A percentile compares a stretch with the other conserved stretches of the same genome.
Conservation (phyloP, 1,140 invertebrate genomes). For the Rhyacophila brunnea region DNA sequence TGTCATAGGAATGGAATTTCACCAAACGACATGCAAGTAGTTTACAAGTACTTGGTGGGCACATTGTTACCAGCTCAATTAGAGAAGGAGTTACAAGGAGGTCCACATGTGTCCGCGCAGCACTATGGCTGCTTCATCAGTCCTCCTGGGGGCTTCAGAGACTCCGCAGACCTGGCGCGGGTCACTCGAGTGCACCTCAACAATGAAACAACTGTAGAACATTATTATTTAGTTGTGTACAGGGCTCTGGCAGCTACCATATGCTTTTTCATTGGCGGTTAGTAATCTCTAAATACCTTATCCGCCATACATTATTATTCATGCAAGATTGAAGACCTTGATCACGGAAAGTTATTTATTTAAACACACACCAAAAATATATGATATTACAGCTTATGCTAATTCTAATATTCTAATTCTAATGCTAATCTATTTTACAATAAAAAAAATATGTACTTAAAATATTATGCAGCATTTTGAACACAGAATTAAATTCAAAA, state of each 20-base stretch:
- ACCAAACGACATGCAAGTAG: conserved; percentile 73
- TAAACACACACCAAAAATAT: too few species aligned
- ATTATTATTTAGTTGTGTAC: conserved; percentile 69
- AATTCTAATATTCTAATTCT: too few species aligned
- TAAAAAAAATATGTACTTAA: too few species aligned
- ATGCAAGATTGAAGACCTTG: too few species aligned
- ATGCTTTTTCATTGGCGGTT: conserved; percentile 65
- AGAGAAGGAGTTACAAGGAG: conserved; percentile 65
- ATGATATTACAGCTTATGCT: too few species aligned
- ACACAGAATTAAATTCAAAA: too few species aligned
- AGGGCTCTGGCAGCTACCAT: conserved; percentile 68
- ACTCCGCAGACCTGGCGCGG: conserved; percentile 59
- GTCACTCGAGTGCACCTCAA: conserved; percentile 69
- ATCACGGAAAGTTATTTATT: too few species aligned
- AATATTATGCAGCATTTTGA: too few species aligned
- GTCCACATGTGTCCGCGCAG: conserved; percentile 53
- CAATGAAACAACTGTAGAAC: conserved; percentile 54
- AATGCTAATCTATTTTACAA: too few species aligned
- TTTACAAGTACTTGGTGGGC: conserved; percentile 72
- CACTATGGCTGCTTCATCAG: conserved; percentile 72
- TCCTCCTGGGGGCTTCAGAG: conserved; percentile 64
- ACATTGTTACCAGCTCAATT: conserved; percentile 67
- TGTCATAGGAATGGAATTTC: conserved; percentile 72
- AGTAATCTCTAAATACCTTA: too few species aligned
- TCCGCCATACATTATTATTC: too few species aligned